Conservation (phyloP, 2,113 vertebrate genomes). For the Dinomys branickii region DNA sequence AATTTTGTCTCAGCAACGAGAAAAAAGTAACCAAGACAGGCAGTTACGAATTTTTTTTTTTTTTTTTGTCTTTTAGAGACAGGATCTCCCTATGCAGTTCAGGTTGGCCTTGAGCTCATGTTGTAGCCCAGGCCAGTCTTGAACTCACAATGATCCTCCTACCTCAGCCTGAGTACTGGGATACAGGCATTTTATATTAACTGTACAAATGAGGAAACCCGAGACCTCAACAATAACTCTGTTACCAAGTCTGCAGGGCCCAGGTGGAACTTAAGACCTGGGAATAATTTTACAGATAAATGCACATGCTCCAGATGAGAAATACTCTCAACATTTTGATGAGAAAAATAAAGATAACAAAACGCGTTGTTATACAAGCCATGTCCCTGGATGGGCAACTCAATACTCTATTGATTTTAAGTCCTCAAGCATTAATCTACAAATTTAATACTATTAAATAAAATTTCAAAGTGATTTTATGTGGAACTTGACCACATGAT, state of each 20-base stretch:
- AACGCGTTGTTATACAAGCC: slow-evolving; percentile 18
- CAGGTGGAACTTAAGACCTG: neutral
- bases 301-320: neutral
- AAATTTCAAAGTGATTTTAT: slow-evolving; percentile 50
- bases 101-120: too few species aligned
- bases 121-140: too few species aligned
- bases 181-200: too few species aligned
- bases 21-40: too few species aligned
- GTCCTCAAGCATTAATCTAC: slow-evolving; percentile 49
- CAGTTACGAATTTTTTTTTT: too few species aligned
- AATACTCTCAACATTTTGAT: slow-evolving; percentile 1
- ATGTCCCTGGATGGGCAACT: slow-evolving; percentile 23
- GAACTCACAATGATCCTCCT: too few species aligned
- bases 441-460: slow-evolving; percentile 60
- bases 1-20: too few species aligned
- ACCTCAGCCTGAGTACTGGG: too few species aligned
- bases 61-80: too few species aligned
- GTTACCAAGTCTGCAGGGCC: too few species aligned
- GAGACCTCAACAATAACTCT: neutral
- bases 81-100: too few species aligned
- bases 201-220: neutral
- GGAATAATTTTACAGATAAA: slow-evolving; percentile 6
- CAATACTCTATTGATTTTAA: slow-evolving; percentile 54
- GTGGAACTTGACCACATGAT: slow-evolving; percentile 49
- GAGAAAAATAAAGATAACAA: neutral